Conservation (phyloP, 2,113 vertebrate genomes). For the Erythrolamprus reginae region DNA sequence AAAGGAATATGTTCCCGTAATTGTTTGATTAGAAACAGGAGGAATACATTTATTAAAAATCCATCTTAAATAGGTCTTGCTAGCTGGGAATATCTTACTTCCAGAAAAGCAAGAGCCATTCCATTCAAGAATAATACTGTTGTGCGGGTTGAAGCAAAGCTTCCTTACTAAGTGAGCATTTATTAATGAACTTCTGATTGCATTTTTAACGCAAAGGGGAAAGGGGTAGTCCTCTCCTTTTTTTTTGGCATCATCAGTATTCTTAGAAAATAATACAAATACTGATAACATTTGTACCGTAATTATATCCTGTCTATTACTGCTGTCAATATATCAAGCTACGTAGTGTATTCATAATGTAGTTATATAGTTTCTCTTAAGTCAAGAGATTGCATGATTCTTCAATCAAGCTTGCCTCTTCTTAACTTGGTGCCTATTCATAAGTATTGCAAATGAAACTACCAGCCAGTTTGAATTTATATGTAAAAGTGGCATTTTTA, state of each 20-base stretch:
- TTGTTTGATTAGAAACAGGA: background rate
- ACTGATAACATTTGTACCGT: constrained; percentile 16
- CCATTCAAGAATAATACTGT: background rate
- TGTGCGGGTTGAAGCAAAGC: constrained; percentile 16
- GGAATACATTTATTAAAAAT: background rate
- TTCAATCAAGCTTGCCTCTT: background rate
- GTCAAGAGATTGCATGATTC: background rate
- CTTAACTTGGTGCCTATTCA: background rate
- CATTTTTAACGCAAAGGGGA: background rate
- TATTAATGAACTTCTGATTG: constrained; percentile 16
- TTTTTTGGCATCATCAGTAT: constrained; percentile 32
- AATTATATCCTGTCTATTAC: constrained; percentile 16
- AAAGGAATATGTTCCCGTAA: background rate
- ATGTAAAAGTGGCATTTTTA: background rate
- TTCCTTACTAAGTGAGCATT: constrained; percentile 1
- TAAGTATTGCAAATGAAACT: background rate
- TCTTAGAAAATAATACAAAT: constrained; percentile 46
- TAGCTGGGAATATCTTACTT: background rate
- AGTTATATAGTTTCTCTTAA: background rate
- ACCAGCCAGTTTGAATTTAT: background rate
- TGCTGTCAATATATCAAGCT: background rate
- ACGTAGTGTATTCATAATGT: background rate
- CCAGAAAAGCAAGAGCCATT: background rate
- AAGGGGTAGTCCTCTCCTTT: constrained; percentile 24
- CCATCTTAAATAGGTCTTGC: background rate